phyloP scores from a whole-genome alignment of 2,797 vertebrate species.

The Falco berigora region DNA sequence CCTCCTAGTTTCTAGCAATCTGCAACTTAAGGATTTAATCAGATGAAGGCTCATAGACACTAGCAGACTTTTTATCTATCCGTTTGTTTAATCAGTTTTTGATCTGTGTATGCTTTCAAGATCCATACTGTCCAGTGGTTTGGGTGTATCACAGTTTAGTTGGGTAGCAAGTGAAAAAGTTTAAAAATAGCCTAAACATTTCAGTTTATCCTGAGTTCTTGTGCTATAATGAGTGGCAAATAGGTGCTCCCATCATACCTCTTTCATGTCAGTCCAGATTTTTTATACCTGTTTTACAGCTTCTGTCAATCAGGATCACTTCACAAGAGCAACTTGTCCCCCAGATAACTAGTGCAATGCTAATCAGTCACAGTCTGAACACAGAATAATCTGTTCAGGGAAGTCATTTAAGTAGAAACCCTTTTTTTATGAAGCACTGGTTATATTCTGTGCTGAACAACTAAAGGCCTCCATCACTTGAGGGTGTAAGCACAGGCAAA shows the following conservation, averaged over 20 bases:
- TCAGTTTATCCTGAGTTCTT: neutral
- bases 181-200: neutral
- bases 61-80: neutral
- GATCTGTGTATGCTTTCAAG: neutral
- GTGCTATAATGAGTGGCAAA: neutral
- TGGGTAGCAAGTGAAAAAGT: neutral
- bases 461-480: neutral
- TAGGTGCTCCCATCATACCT: neutral
- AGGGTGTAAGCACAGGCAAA: neutral
- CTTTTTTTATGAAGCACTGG: neutral
- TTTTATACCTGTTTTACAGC: neutral
- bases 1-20: neutral
- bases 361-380: neutral
- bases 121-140: neutral
- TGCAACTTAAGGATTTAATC: neutral
- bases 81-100: neutral
- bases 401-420: neutral
- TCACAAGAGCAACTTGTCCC: neutral
- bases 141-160: neutral
- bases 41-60: neutral
- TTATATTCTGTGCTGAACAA: neutral
- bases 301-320: neutral
- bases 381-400: neutral
- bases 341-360: neutral
- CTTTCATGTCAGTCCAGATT: neutral